These are phyloP conservation scores for Cephalopachus bancanus DNA, from an alignment of 2,797 vertebrate genomes.

Conservation along the genomic window DNA sequence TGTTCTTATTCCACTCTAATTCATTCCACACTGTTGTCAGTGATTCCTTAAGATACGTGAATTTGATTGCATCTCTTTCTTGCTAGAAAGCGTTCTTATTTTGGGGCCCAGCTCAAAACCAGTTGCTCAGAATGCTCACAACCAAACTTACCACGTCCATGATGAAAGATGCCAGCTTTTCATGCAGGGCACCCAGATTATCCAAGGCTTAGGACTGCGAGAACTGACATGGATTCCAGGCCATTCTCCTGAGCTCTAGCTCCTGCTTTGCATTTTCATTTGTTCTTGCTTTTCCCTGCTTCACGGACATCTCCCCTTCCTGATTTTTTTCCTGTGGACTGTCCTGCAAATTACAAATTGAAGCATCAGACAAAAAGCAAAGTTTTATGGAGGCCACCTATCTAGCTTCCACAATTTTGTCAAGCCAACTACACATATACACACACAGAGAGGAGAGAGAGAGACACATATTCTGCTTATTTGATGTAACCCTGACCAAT, in stretches of 20 bases:
- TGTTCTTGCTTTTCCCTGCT: neutral
- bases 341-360: neutral
- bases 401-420: neutral
- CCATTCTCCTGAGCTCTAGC: neutral
- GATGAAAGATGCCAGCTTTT: neutral
- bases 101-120: neutral
- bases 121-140: neutral
- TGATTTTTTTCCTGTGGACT: neutral
- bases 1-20: neutral
- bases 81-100: neutral
- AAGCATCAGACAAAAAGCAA: neutral
- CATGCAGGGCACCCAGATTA: neutral
- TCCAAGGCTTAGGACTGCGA: neutral
- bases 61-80: neutral
- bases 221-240: neutral
- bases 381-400: neutral
- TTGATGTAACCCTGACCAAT: neutral
- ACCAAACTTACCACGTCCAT: neutral
- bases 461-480: neutral
- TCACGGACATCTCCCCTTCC: neutral
- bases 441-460: neutral
- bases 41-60: neutral
- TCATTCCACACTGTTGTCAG: neutral
- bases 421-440: neutral
- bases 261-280: too few species aligned